Base-by-base conservation (phyloP, 2,797 vertebrate genomes). In the Falco concolor region DNA sequence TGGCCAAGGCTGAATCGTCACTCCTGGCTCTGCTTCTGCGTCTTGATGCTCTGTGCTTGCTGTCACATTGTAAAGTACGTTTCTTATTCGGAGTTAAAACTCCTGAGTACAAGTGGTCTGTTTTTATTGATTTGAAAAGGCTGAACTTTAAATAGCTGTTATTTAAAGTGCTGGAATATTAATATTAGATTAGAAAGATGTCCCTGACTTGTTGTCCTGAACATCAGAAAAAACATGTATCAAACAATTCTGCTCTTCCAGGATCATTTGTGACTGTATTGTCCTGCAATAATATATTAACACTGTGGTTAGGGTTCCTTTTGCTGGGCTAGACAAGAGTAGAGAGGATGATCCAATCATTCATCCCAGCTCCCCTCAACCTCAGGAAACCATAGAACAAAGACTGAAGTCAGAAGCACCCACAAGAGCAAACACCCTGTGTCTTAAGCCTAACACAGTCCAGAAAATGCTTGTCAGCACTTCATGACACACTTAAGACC, bases 71-170 rank as follows among this genome's bases (percentile, higher is more conserved):
- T 44, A 90, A 44, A 15, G 10, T 69, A 38, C 52, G 44, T 94
- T 95, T 89, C 84, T 56, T 68, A 89, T 56, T 94, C 77, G 19
- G 54, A 93, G n/a, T 82, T 80, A 91, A 96, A 96, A 42, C 60
- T 90, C 78, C 69, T 78, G 78, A 83, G 78, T 89, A 23, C 78
- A 80, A 83, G 68, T 57, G 81, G 94, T 92, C 68, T 70, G 56
- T 87, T 94, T 59, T 70, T 94, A 96, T 89, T 91, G 96, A 97
- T 96, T 93, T 80, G 89, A 80, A 85, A 93, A 85, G 38, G 60
- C 72, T 94, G 93, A 95, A 87, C 78, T 94, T 96, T 78, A 95
- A 95, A 95, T 95, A 95, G 94, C 72, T 95, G 86, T 67, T 92
- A 70, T 94, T 95, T 93, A 95, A 89, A 0, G 1, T 85, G 64